phyloP scores from a whole-genome alignment of 2,113 vertebrate species.

The Tauraco erythrolophus region DNA sequence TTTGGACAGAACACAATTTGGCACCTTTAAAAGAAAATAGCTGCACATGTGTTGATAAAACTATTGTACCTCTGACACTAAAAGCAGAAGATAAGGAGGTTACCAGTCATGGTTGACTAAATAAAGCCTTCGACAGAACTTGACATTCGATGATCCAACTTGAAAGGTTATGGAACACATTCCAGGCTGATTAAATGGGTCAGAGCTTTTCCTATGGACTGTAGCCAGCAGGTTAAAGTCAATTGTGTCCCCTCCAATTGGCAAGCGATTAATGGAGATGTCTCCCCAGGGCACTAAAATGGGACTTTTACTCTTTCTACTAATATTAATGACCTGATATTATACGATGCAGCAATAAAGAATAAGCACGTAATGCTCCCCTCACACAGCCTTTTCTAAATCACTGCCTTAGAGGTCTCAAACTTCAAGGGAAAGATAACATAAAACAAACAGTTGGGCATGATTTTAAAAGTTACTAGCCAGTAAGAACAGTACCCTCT shows the following conservation, averaged over 20 bases:
- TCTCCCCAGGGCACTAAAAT: constrained; percentile 52
- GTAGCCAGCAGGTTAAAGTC: constrained; percentile 78
- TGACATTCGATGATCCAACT: constrained; percentile 69
- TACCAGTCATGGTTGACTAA: constrained; percentile 67
- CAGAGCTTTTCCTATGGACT: constrained; percentile 72
- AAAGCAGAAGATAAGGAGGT: constrained; percentile 59
- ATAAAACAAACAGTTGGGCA: background rate
- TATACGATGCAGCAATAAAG: constrained; percentile 21
- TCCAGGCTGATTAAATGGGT: constrained; percentile 80
- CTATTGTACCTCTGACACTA: constrained; percentile 62
- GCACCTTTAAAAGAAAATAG: constrained; percentile 52
- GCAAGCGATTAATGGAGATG: constrained; percentile 73
- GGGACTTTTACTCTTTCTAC: constrained; percentile 58
- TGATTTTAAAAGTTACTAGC: background rate
- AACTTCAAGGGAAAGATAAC: background rate
- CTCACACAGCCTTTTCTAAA: constrained; percentile 9
- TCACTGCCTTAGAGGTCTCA: background rate
- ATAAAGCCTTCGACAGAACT: constrained; percentile 63
- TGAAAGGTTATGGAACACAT: constrained; percentile 78
- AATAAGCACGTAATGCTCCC: constrained; percentile 10
- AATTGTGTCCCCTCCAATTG: constrained; percentile 80
- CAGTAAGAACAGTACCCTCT: background rate
- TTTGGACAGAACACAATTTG: constrained; percentile 50
- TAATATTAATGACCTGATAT: constrained; percentile 70
- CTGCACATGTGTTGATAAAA: constrained; percentile 43